Evolutionary conservation across 2,888 invertebrate species (phyloP), one percentile per base, ranked within the genome.

Genomic region (Dicyrtoma fusca): DNA sequence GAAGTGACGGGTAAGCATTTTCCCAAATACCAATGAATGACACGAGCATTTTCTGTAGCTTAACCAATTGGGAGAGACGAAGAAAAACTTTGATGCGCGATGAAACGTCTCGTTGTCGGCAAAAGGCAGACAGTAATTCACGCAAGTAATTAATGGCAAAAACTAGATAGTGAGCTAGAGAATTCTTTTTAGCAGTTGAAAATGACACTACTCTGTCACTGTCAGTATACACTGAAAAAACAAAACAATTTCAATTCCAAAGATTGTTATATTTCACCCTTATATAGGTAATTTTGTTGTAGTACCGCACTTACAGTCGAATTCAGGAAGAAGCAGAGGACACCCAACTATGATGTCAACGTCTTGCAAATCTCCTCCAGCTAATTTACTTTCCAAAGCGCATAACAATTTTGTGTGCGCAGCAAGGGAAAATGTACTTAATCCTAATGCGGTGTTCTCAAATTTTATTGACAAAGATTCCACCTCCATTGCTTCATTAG

Each of bases 301-400:
- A n/a, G n/a, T n/a, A 17, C 53, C 8, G 2, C 1, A 34, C 44
- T 65, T 65, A 71, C 71, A 44, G 14, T 64, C 47, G 13, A 65
- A 34, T 10, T 64, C 26, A n/a, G 71, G 71, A 17, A 71, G 45
- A 2, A 71, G 26, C 6, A 71, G 14, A 5, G 71, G 71, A 26
- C 71, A 71, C 1, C 71, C 71, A n/a, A 71, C 21, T 19, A 71
- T 71, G 14, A 71, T 65, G 34, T 71, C 71, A 17, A 71, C 64
- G 17, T 71, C 71, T 45, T 64, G 23, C 65, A 71, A 59, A 23
- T 17, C 25, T 1, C 71, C 71, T 17, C 65, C 45, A 8, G 49
- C 17, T 14, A 65, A 13, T 17, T 71, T 63, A 26, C 23, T 53
- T n/a, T 55, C 71, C 17, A 65, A 47, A 14, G 65, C 47, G 19